Percentiles rank a stretch among this genome's conserved stretches.
These are phyloP conservation scores for Drosophila aldrichi DNA, from an alignment of 2,888 invertebrate genomes.

Conservation along the genomic window DNA sequence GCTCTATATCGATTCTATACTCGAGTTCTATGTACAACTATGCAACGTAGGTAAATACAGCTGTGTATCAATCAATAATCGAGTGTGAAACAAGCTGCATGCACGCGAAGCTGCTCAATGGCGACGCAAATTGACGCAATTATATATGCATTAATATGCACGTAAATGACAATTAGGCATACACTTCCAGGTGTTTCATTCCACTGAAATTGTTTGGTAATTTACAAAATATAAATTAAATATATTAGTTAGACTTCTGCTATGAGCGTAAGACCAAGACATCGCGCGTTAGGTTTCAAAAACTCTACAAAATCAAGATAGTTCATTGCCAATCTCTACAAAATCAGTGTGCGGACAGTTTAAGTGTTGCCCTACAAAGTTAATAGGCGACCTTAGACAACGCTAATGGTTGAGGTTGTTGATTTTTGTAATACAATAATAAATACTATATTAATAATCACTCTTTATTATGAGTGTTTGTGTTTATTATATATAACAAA, in stretches of 20 bases:
- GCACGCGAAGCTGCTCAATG: slow-evolving; percentile 28
- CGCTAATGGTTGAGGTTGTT: not conserved
- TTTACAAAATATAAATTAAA: slow-evolving; percentile 5
- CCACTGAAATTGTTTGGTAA: slow-evolving; percentile 33
- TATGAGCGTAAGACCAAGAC: not conserved
- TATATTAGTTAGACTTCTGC: too few species aligned
- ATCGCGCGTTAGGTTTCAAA: not conserved
- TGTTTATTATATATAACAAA: slow-evolving; percentile 12
- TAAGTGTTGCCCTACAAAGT: slow-evolving; percentile 1
- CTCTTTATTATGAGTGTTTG: not conserved
- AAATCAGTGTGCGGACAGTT: not conserved
- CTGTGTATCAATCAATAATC: slow-evolving; percentile 58
- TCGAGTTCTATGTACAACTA: slow-evolving; percentile 18
- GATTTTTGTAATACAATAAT: not conserved
- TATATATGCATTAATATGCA: slow-evolving; percentile 33
- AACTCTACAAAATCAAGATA: not conserved
- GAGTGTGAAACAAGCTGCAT: slow-evolving; percentile 43
- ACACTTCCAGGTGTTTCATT: slow-evolving; percentile 38
- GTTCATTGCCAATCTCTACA: slow-evolving; percentile 6
- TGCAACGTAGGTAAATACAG: slow-evolving; percentile 35
- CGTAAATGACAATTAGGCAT: slow-evolving; percentile 33
- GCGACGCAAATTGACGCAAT: slow-evolving; percentile 42
- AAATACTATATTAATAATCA: not conserved
- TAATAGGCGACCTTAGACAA: not conserved
- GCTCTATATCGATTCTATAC: slow-evolving; percentile 66